Conservation (phyloP, 2,888 invertebrate species). For the Yponomeuta cagnagella region DNA sequence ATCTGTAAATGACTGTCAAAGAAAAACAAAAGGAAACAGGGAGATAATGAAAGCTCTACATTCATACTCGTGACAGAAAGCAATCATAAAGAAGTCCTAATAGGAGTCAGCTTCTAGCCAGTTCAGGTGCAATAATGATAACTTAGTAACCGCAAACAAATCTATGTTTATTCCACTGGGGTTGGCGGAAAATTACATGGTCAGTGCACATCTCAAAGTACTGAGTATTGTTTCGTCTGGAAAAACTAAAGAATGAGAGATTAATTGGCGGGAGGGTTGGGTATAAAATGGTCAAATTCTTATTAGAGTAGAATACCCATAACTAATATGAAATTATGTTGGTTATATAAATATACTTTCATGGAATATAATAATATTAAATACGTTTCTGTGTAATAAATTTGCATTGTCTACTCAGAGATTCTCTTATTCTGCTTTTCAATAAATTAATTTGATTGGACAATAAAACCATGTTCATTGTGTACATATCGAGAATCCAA, state of each 20-base stretch:
- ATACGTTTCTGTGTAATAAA: too few species aligned
- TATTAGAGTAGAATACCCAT: not conserved
- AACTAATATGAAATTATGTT: not conserved
- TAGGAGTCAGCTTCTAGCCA: not conserved
- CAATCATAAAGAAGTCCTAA: conserved; percentile 1
- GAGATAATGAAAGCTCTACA: not conserved
- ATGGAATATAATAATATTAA: too few species aligned
- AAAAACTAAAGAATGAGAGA: not conserved
- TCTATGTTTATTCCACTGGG: conserved; percentile 7
- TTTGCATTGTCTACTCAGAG: too few species aligned
- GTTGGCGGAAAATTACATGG: not conserved
- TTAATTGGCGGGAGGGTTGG: too few species aligned
- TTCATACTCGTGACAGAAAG: not conserved
- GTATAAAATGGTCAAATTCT: not conserved
- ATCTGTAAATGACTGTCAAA: not conserved
- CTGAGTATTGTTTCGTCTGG: not conserved
- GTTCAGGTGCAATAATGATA: conserved; percentile 4
- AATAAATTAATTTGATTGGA: not conserved
- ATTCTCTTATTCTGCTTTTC: not conserved
- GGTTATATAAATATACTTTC: too few species aligned
- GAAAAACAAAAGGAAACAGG: not conserved
- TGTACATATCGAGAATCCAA: not conserved
- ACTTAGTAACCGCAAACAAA: conserved; percentile 5
- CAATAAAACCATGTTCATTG: not conserved
- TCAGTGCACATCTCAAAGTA: not conserved